A percentile compares a stretch with the other conserved stretches of the same genome.
Evolutionary conservation across 1,140 invertebrate genomes (phyloP).

Genomic region (Elymnias hypermnestra): DNA sequence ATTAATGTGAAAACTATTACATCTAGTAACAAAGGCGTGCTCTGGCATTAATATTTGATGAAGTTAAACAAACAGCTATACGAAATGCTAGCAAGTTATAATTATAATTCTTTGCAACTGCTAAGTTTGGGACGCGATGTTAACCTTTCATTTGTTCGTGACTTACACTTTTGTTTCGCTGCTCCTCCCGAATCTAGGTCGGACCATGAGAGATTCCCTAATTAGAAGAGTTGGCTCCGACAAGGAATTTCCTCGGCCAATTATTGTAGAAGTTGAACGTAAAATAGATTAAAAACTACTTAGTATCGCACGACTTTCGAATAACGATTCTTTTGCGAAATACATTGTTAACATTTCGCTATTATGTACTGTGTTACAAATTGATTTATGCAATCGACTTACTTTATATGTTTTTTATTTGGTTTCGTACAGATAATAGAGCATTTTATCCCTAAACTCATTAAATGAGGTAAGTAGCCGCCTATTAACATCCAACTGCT

Average conservation of each 20-base stretch:
- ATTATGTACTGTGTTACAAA: neutral
- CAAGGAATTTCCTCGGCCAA: slow-evolving; percentile 5
- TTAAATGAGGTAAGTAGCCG: too few species aligned
- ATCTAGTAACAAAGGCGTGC: too few species aligned
- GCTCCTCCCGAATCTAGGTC: slow-evolving; percentile 5
- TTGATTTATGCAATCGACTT: neutral
- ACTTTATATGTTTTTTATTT: too few species aligned
- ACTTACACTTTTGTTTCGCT: slow-evolving; percentile 1
- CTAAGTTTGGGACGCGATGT: neutral
- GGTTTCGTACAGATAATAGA: too few species aligned
- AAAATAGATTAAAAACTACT: slow-evolving; percentile 10
- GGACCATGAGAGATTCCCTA: slow-evolving; percentile 7
- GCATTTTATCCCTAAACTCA: too few species aligned
- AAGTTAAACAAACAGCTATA: neutral
- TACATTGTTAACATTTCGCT: neutral
- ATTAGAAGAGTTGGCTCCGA: slow-evolving; percentile 10
- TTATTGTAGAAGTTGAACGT: slow-evolving; percentile 8
- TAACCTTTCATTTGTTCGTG: neutral
- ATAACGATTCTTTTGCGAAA: neutral
- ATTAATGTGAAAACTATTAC: too few species aligned
- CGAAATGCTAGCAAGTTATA: too few species aligned
- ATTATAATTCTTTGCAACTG: slow-evolving; percentile 7
- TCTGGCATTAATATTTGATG: neutral
- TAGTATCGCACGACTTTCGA: slow-evolving; percentile 1
- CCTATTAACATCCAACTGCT: too few species aligned